These are phyloP conservation scores for Mesorhabditis spiculigera DNA, from an alignment of 2,888 invertebrate genomes.

Conservation along the genomic window DNA sequence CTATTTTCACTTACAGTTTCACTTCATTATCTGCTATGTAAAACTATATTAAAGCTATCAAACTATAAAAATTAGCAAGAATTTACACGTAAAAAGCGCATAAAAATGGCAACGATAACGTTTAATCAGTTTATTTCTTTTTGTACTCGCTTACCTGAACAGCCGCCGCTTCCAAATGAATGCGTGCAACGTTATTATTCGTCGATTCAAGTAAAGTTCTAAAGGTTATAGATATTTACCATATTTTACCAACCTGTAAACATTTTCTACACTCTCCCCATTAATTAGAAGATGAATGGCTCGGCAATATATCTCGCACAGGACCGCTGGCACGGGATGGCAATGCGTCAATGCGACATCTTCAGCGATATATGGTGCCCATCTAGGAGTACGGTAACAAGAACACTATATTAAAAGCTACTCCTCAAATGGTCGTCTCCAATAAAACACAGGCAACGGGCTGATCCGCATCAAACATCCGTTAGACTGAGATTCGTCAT, in stretches of 20 bases:
- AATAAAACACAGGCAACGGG: not conserved
- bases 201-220: not conserved
- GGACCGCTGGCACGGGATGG: not conserved
- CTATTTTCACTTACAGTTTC: not conserved
- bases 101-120: no score
- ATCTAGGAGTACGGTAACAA: not conserved
- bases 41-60: no score
- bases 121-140: no score
- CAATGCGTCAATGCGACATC: conserved; percentile 1
- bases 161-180: not conserved
- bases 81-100: no score
- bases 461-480: not conserved
- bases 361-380: not conserved
- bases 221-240: not conserved
- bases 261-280: not conserved
- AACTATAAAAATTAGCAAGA: no score
- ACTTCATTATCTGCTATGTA: no score
- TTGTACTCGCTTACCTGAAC: not conserved
- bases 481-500: not conserved
- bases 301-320: not conserved
- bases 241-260: not conserved
- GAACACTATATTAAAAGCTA: not conserved
- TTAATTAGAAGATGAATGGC: not conserved
- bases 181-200: not conserved
- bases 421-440: not conserved